Evolutionary conservation across 1,140 invertebrate species (phyloP).

Genomic region (Diorhabda sublineata): DNA sequence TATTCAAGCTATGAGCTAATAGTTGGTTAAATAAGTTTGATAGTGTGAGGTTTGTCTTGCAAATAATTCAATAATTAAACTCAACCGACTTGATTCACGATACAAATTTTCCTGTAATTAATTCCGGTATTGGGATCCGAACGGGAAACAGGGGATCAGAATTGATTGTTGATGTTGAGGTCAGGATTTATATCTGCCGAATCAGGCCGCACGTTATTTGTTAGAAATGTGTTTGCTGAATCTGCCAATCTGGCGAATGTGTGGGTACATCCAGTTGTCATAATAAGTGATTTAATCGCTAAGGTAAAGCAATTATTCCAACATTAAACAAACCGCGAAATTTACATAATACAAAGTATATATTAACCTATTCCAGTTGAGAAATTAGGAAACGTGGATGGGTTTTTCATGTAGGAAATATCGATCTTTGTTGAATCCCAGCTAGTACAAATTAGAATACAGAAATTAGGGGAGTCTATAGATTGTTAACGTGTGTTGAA

Average conservation of each 20-base stretch:
- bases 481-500: too few species aligned
- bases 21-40: not conserved
- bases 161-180: conserved; percentile 1
- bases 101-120: conserved; percentile 1
- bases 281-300: not conserved
- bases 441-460: too few species aligned
- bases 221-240: not conserved
- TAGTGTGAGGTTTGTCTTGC: not conserved
- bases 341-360: too few species aligned
- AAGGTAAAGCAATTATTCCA: too few species aligned
- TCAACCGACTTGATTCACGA: conserved; percentile 1
- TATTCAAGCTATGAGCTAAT: not conserved
- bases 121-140: not conserved
- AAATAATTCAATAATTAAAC: not conserved
- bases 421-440: too few species aligned
- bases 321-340: too few species aligned
- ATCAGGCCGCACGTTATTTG: not conserved
- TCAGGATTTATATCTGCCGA: not conserved
- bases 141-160: conserved; percentile 1
- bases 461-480: too few species aligned
- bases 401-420: too few species aligned
- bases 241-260: not conserved
- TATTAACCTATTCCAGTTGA: too few species aligned
- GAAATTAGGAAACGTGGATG: too few species aligned
- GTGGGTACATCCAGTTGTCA: not conserved